Evolutionary conservation across 35 echinoderm and acorn worm genomes (phyloP), one percentile per base, ranked within the genome.

Genomic region (Ptychodera flava): DNA sequence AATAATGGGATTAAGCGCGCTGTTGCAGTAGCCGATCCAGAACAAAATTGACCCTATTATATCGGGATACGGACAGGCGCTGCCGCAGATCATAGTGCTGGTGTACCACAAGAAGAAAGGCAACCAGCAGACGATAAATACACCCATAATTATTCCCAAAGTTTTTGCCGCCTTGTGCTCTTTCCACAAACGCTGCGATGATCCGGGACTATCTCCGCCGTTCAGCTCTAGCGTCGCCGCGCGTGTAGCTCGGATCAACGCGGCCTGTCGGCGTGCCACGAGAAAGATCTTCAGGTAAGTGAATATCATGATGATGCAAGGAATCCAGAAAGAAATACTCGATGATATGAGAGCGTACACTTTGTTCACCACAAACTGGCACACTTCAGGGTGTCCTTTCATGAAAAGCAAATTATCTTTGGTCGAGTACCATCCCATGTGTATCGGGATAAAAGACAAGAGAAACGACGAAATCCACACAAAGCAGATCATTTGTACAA

Each of bases 231-330:
- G 1, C 45, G 45, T 64, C 22, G 45, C 45, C 45, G 45, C 45
- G 22, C 45, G 45, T 12, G 45, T 64, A 22, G 45, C 45, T 64
- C 45, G 84, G 30, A 94, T 94, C 10, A 76, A 22, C 45, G 22
- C 6, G 45, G 45, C 45, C 45, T 64, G 45, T 64, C 45, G 45
- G 22, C 86, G 88, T 36, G 93, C 96, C 31, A 92, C 90, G 0
- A 89, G 85, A 38, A 92, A 94, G 27, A 94, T 99, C 10, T 88
- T 78, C 28, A 35, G 79, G 32, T 99, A 99, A 1, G 94, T 88
- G 0, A 93, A 84, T 33, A 99, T 76, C 90, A 94, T 99, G 33
- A 99, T 94, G 0, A 90, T 92, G 90, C 94, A 92, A 0, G 96
- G 96, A 33, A 99, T 92, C 78, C 94, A 99, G 64, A 94, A 99